Percentiles rank a stretch among this genome's conserved stretches.
Evolutionary conservation across 2,797 vertebrate species (phyloP).

Genomic region (Thamnophis elegans): DNA sequence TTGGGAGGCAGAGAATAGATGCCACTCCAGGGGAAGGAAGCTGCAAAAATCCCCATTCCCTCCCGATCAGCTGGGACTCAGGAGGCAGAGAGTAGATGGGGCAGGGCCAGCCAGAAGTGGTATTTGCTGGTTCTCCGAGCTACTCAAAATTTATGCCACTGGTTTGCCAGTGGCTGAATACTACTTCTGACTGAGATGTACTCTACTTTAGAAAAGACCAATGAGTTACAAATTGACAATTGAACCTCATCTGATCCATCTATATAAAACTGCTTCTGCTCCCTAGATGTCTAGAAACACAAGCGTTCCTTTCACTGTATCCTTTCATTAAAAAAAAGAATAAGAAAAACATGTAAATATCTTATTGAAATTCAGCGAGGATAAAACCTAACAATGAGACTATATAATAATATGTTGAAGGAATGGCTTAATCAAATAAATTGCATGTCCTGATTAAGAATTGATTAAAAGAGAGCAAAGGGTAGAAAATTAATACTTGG

Average conservation of each 20-base stretch:
- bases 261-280: background rate
- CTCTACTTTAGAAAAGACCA: background rate
- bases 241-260: background rate
- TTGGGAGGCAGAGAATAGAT: too few species aligned
- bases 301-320: background rate
- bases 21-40: too few species aligned
- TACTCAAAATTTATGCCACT: too few species aligned
- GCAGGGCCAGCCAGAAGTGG: too few species aligned
- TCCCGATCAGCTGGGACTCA: too few species aligned
- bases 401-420: background rate
- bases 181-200: background rate
- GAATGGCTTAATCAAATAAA: background rate
- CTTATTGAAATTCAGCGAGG: background rate
- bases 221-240: background rate
- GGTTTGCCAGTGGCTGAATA: too few species aligned
- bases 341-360: background rate
- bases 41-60: too few species aligned
- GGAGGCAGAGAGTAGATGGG: too few species aligned
- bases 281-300: background rate
- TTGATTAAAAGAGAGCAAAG: background rate
- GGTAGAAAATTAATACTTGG: background rate
- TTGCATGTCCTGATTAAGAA: background rate
- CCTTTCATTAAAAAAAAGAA: background rate
- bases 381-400: background rate
- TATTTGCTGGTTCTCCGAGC: too few species aligned